A percentile compares a stretch with the other conserved stretches of the same genome.
Conservation (phyloP, 1,140 invertebrate genomes). For the Sitodiplosis mosellana region DNA sequence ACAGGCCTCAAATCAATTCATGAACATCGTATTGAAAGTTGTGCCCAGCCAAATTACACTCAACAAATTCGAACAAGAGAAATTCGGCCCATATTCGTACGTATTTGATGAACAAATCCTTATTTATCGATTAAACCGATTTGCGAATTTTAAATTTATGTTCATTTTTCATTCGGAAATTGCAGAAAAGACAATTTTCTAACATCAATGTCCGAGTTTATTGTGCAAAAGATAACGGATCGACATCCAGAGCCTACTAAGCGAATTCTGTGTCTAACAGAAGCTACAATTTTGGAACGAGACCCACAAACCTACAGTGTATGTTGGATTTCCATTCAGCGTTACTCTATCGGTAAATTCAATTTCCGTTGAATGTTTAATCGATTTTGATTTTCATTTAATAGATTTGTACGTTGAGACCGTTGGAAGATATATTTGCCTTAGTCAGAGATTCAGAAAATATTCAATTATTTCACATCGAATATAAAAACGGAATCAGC, state of each 20-base stretch:
- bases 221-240: slow-evolving; percentile 67
- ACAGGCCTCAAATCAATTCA: slow-evolving; percentile 55
- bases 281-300: slow-evolving; percentile 87
- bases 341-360: not conserved
- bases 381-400: not conserved
- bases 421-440: slow-evolving; percentile 78
- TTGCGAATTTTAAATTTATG: no score
- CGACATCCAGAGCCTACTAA: slow-evolving; percentile 62
- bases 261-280: slow-evolving; percentile 84
- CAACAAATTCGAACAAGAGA: slow-evolving; percentile 66
- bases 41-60: slow-evolving; percentile 63
- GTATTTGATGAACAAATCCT: slow-evolving; percentile 1
- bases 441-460: slow-evolving; percentile 76
- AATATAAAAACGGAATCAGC: slow-evolving; percentile 82
- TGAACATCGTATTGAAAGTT: slow-evolving; percentile 70
- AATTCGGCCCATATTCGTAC: slow-evolving; percentile 83
- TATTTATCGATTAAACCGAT: not conserved
- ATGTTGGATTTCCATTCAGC: slow-evolving; percentile 18
- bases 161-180: no score
- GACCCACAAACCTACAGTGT: slow-evolving; percentile 92
- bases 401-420: slow-evolving; percentile 52
- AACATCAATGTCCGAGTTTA: slow-evolving; percentile 83
- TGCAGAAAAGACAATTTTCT: slow-evolving; percentile 67
- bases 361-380: slow-evolving; percentile 1
- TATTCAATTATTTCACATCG: slow-evolving; percentile 84